Base-by-base conservation (phyloP, 2,888 invertebrate genomes). In the Synanthedon vespiformis region DNA sequence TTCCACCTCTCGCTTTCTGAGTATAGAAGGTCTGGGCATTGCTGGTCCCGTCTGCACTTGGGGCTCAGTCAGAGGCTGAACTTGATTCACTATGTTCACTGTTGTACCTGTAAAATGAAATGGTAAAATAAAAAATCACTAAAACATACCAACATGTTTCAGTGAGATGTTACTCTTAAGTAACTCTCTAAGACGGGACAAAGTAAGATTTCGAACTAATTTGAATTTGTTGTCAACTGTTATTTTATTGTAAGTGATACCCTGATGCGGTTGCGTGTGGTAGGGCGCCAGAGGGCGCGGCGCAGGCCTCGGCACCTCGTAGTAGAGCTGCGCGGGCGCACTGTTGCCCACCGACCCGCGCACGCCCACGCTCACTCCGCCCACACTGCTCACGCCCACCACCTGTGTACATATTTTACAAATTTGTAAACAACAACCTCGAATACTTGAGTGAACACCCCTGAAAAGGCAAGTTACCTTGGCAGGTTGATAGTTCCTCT, bases 1-100 rank as follows among this genome's bases (percentile, higher is more conserved):
- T 54, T 96, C 96, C 51, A 92, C 90, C 61, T 96, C 96, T 44
- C 97, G 89, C 82, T 97, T 97, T 55, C 97, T 89, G 54, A 97
- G 82, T 81, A 97, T 94, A 67, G 95, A 94, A 1, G 95, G 95
- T 58, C 95, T 79, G 1, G 95, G 94, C 14, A 93, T 90, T 6
- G 91, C 89, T 52, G 90, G 89, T 0, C 72, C 89, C 18, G 65
- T 64, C 18, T 67, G 56, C 40, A 48, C 14, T 16, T 12, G 13
- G 12, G 48, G 8, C 50, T 34, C 40, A 34, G 68, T 60, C 22
- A 74, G 53, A 3, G 68, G 58, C 40, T 75, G 65, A 3, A 74
- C 70, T 8, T 79, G 57, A 54, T 70, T 83, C 53, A 78, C 77
- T 18, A 77, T 64, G 47, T 65, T 77, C 54, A 77, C 83, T 78